Evolutionary conservation across 2,797 vertebrate species (phyloP).

Genomic region (Bryconaethiops microstoma): DNA sequence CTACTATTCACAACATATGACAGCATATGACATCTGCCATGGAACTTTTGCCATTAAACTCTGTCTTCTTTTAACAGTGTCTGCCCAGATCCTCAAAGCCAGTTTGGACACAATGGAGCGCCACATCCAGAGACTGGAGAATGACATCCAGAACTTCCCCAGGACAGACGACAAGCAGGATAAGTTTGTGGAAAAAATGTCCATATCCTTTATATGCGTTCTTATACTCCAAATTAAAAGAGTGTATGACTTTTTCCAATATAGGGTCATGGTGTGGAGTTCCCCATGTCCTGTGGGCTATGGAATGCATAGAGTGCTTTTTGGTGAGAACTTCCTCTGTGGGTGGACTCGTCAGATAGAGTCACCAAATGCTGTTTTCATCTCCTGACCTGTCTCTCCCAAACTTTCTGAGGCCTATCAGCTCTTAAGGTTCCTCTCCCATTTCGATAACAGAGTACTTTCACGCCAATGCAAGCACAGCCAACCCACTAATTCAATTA

Average conservation of each 20-base stretch:
- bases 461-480: conserved; percentile 67
- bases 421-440: conserved; percentile 68
- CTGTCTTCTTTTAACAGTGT: conserved; percentile 77
- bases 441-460: conserved; percentile 71
- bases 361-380: conserved; percentile 51
- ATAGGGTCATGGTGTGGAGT: conserved; percentile 43
- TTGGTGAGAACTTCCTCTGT: conserved; percentile 74
- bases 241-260: not conserved
- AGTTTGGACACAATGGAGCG: conserved; percentile 89
- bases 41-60: not conserved
- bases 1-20: no score
- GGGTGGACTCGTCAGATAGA: conserved; percentile 67
- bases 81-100: conserved; percentile 91
- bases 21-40: no score
- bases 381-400: conserved; percentile 58
- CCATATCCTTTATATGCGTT: conserved; percentile 87
- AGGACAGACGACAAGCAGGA: conserved; percentile 86
- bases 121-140: conserved; percentile 89
- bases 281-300: conserved; percentile 62
- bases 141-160: conserved; percentile 89
- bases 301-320: conserved; percentile 70
- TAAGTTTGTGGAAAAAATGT: conserved; percentile 97
- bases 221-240: not conserved
- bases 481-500: conserved; percentile 74
- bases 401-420: conserved; percentile 61